phyloP scores from a whole-genome alignment of 2,797 vertebrate species.

The Peromyscus attwateri region DNA sequence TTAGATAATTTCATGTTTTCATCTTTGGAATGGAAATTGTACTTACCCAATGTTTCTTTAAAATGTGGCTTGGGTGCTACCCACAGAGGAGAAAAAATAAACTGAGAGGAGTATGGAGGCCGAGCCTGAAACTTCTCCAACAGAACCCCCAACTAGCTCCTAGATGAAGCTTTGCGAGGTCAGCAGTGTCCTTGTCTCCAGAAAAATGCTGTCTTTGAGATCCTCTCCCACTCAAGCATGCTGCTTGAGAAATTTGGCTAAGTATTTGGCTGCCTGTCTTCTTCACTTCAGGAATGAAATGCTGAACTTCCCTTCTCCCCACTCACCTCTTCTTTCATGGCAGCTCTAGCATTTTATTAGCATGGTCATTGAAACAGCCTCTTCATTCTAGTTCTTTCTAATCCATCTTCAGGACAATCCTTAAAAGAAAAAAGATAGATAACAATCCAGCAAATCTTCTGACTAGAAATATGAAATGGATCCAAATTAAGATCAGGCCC shows the following conservation, averaged over 20 bases:
- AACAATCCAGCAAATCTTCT: not conserved
- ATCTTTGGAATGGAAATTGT: conserved; percentile 68
- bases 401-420: not conserved
- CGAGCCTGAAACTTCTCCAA: not conserved
- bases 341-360: not conserved
- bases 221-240: not conserved
- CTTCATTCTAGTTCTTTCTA: not conserved
- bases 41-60: conserved; percentile 13
- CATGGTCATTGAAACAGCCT: not conserved
- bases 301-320: not conserved
- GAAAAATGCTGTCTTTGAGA: not conserved
- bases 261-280: too few relatives aligned
- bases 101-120: not conserved
- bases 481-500: not conserved
- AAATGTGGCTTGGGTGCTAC: not conserved
- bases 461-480: not conserved
- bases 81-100: not conserved
- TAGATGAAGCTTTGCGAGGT: not conserved
- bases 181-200: not conserved
- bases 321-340: too few relatives aligned
- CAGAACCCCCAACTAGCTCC: not conserved
- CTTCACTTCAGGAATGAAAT: not conserved
- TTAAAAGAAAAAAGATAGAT: not conserved
- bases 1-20: conserved; percentile 67
- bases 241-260: not conserved